These are phyloP conservation scores for Aspiorhynchus laticeps DNA, from an alignment of 2,113 vertebrate species.

Conservation along the genomic window DNA sequence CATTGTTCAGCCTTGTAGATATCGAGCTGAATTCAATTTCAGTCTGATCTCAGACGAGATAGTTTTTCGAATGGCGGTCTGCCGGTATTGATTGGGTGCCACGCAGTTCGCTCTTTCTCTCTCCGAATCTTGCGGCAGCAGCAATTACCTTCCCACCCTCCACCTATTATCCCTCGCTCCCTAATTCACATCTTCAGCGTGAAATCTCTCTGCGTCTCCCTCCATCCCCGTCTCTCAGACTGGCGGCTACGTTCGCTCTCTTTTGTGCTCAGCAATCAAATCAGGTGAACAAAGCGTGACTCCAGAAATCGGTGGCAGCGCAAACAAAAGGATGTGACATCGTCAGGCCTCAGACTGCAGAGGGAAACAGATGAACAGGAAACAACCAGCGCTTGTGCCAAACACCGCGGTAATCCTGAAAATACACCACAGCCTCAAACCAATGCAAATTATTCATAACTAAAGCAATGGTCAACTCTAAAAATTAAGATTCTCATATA, in stretches of 20 bases:
- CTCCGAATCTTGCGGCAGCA: not conserved
- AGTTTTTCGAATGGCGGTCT: not conserved
- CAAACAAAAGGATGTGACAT: slow-evolving; percentile 36
- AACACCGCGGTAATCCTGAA: not conserved
- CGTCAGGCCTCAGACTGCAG: slow-evolving; percentile 26
- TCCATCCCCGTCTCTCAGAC: slow-evolving; percentile 15
- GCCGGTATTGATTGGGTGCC: not conserved
- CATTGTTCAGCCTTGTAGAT: not conserved
- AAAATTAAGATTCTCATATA: too few relatives aligned
- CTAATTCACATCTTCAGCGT: not conserved
- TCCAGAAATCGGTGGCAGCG: slow-evolving; percentile 13
- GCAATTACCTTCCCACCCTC: slow-evolving; percentile 16
- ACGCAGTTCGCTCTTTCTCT: not conserved
- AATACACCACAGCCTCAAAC: not conserved
- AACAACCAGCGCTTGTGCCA: not conserved
- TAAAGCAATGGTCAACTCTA: not conserved
- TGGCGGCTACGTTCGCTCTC: slow-evolving; percentile 13
- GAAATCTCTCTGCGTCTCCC: not conserved
- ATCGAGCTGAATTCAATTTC: not conserved
- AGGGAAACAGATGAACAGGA: slow-evolving; percentile 41
- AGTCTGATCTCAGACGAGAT: not conserved
- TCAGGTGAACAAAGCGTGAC: slow-evolving; percentile 53
- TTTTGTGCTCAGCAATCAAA: slow-evolving; percentile 60
- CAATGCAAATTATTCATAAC: not conserved
- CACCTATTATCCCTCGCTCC: not conserved